Base-by-base conservation (phyloP, 2,888 invertebrate species). In the Noctua janthe region DNA sequence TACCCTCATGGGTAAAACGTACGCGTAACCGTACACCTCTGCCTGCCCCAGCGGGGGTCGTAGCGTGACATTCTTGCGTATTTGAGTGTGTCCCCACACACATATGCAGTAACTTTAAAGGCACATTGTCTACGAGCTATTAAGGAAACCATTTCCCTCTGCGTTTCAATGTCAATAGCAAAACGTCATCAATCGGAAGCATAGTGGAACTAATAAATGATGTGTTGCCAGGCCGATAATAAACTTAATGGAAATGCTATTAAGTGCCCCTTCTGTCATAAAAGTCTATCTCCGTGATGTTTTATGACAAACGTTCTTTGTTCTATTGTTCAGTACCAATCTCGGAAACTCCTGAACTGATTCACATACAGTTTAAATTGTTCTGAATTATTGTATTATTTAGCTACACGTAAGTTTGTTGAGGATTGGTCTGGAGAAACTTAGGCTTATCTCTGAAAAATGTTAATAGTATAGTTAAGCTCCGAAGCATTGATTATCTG, bases 271-370 rank as follows among this genome's bases (percentile, higher is more conserved):
- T 78, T 70, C 84, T 87, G 80, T 74, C 87, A 88, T 82, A 83
- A 87, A 84, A 80, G 76, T 81, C 71, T 82, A 77, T 77, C 83
- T 74, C 81, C 76, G 43, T 82, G 81, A 88, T 85, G 85, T 85
- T 87, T 89, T 85, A 89, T 83, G 86, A 87, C 83, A 88, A 87
- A 90, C 83, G 89, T 89, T 85, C 89, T 89, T 88, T 89, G 90
- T 90, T 88, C 89, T 62, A 90, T 90, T 90, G 89, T 90, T 83
- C 67, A 66, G 73, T 10, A 29, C n/a, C 76, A 77, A 84, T 86
- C 87, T 86, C 81, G 81, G 82, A 82, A 88, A 86, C 83, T 78
- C 73, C 87, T 87, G 81, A 84, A 87, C 87, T 82, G 80, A 89
- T 82, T 87, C 76, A 84, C 81, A 78, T 82, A 82, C 78, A 73